A percentile compares a stretch with the other conserved stretches of the same genome.
These are phyloP conservation scores for Centropyge bicolor DNA, from an alignment of 2,797 vertebrate species.

Conservation along the genomic window DNA sequence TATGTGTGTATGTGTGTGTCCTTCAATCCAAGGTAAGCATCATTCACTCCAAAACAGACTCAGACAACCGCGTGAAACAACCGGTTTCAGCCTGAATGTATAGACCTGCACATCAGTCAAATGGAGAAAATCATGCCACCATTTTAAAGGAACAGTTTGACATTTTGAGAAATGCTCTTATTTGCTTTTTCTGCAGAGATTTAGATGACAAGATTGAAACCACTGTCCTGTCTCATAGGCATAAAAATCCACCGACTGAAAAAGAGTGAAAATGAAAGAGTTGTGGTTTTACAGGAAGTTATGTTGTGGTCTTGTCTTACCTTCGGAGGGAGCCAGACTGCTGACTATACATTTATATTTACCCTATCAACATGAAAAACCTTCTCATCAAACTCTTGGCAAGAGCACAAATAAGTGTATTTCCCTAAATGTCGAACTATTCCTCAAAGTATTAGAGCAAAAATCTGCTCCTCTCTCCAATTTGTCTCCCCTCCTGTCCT, in stretches of 20 bases:
- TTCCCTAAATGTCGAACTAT: background rate
- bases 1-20: conserved; percentile 50
- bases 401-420: background rate
- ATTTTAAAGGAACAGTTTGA: background rate
- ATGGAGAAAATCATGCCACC: background rate
- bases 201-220: background rate
- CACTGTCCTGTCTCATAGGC: background rate
- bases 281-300: background rate
- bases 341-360: background rate
- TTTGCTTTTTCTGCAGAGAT: background rate
- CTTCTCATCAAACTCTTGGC: background rate
- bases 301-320: background rate
- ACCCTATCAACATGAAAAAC: background rate
- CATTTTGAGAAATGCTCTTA: background rate
- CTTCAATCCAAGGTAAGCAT: conserved; percentile 70
- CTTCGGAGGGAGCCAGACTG: no score
- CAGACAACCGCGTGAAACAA: conserved; percentile 23
- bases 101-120: background rate
- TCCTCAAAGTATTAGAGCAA: conserved; percentile 3
- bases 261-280: background rate
- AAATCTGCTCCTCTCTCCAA: conserved; percentile 7
- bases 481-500: conserved; percentile 29
- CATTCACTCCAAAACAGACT: conserved; percentile 39
- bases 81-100: background rate
- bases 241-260: no score